Evolutionary conservation across 1,140 invertebrate genomes (phyloP), one percentile per base, ranked within the genome.

Genomic region (Cydia fagiglandana): DNA sequence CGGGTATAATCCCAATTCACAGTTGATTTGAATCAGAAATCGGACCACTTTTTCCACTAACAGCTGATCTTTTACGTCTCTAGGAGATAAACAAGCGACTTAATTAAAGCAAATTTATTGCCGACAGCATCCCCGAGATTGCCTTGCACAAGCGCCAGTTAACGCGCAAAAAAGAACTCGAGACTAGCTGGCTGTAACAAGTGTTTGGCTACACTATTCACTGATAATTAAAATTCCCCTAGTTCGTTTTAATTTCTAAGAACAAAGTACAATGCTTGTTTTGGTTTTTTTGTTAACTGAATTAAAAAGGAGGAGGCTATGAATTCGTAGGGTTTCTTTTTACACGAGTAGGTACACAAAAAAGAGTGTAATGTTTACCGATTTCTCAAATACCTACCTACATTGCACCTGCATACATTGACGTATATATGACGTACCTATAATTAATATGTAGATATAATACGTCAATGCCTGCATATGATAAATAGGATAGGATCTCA

Each of bases 21-120:
- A 38, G 66, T 70, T 70, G 7, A 70, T 70, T 70, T 20, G n/a
- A 45, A 70, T 70, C 13, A 38, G n/a, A 17, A 45, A 70, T n/a
- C 5, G 30, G 9, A 70, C 30, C 66, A 61, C 20, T 61, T 61
- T 20, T 24, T 61, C 17, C 20, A 61, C 17, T 24, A 61, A 24
- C 20, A 61, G 56, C 56, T 61, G 56, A 61, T 61, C 56, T 61
- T 61, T 61, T 61, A 61, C 24, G 56, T 61, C 20, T 56, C 53
- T 24, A 61, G 56, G 20, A 61, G 56, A 61, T 61, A 61, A 20
- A 61, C 56, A 61, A 61, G 56, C 56, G 56, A 20, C 17, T 61
- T 61, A 61, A 61, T 61, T 61, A 61, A 61, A 61, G 56, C 20
- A 61, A 24, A 61, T 61, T 61, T 61, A 61, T 61, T 24, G 56